Base-by-base conservation (phyloP, 2,113 vertebrate species). In the Gavia stellata region DNA sequence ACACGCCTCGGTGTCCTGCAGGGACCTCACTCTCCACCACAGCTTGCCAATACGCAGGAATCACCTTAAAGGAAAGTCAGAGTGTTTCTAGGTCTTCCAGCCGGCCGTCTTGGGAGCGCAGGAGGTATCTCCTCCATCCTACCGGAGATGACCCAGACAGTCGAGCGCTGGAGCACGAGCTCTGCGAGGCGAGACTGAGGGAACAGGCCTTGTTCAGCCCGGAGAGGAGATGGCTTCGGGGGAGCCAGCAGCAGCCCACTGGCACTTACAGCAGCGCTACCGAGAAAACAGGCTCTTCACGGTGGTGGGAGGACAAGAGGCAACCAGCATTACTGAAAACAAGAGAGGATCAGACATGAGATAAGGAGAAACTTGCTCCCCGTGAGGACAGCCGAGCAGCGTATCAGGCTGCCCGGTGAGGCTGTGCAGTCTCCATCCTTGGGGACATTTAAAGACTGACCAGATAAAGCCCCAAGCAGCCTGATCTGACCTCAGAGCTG, bases 41-140 rank as follows among this genome's bases (percentile, higher is more conserved):
- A 36, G 49, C 44, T 40, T 3, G 12, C 42, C 10, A 17, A 21
- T 4, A 20, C 4, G 0, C n/a, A 78, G 34, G 40, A 25, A 56
- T 73, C 44, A 10, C 87, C 68, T 66, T 81, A 81, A 58, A 78
- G 13, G 42, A 72, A 80, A 68, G 62, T 26, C 80, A 45, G 38
- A 90, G 25, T 29, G 52, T 94, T 87, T 94, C 86, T 85, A 73
- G 72, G 83, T 80, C 80, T 93, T 50, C 55, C 49, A 86, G 70
- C 6, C 5, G 1, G 10, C 66, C 77, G 38, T 17, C 38, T 38
- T 24, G 86, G 71, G 71, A 90, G 36, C 3, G 5, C 66, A 65
- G 71, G n/a, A 83, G 45, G 33, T 42, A 14, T 26, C 63, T 92
- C 49, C 61, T 67, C 62, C 68, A 56, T 75, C 53, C 66, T 55